Evolutionary conservation across 2,888 invertebrate genomes (phyloP).

Genomic region (Oasisia sp.): DNA sequence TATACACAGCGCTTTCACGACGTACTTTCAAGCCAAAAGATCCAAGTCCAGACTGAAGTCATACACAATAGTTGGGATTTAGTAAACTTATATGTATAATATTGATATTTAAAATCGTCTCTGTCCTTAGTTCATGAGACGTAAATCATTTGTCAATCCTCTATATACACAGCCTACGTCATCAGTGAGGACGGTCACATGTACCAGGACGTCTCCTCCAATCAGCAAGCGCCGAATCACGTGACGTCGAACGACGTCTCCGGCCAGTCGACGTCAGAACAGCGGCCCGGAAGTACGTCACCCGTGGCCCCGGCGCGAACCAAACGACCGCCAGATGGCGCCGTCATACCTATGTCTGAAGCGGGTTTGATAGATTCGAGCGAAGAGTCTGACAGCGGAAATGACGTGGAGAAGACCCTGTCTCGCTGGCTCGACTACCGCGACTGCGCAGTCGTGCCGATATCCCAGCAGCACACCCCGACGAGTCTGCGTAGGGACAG

Average conservation of each 20-base stretch:
- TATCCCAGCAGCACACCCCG: neutral
- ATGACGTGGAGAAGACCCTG: neutral
- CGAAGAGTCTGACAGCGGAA: neutral
- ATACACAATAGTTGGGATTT: too few relatives aligned
- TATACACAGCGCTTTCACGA: too few relatives aligned
- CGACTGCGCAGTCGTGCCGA: neutral
- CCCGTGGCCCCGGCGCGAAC: neutral
- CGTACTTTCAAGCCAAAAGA: too few relatives aligned
- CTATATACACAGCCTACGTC: neutral
- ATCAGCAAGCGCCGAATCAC: neutral
- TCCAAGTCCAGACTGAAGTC: too few relatives aligned
- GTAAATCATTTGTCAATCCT: neutral
- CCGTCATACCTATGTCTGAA: neutral
- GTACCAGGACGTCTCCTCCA: neutral
- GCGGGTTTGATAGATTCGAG: neutral
- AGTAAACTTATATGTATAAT: too few relatives aligned
- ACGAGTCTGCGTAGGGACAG: neutral
- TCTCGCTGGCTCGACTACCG: slow-evolving; percentile 10
- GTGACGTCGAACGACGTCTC: neutral
- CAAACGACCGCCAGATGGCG: neutral
- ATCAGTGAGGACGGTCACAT: neutral
- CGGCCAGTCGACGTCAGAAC: neutral
- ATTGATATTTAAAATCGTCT: neutral
- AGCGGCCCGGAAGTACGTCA: neutral
- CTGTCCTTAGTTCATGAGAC: neutral